Percentiles rank a stretch among this genome's conserved stretches.
Conservation (phyloP, 2,797 vertebrate genomes). For the Anguilla obscura region DNA sequence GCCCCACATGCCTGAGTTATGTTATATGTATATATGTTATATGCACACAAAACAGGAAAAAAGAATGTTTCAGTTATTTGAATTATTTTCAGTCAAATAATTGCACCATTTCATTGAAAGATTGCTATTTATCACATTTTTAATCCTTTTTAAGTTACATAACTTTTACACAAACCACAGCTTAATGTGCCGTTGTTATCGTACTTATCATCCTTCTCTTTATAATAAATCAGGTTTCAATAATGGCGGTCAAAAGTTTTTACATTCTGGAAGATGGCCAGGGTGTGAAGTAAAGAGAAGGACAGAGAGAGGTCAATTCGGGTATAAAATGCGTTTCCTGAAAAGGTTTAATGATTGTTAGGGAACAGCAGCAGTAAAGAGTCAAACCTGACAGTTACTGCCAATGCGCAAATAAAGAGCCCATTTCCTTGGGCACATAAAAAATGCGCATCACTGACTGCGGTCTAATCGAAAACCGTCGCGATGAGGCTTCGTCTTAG, state of each 20-base stretch:
- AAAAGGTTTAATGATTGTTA: constrained; percentile 15
- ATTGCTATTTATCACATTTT: too few relatives aligned
- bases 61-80: neutral
- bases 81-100: neutral
- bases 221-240: neutral
- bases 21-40: too few relatives aligned
- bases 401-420: neutral
- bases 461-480: neutral
- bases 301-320: neutral
- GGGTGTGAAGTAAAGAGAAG: neutral
- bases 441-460: neutral
- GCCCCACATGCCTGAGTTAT: too few relatives aligned
- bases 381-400: neutral
- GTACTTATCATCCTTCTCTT: neutral
- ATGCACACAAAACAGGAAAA: too few relatives aligned
- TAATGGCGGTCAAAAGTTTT: neutral
- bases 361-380: neutral
- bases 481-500: neutral
- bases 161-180: neutral
- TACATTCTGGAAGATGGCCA: neutral
- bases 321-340: neutral
- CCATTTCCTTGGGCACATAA: neutral
- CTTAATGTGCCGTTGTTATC: neutral
- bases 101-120: too few relatives aligned
- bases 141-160: neutral